These are phyloP conservation scores for Chaetodon trifascialis DNA, from an alignment of 2,113 vertebrate genomes.

Conservation along the genomic window DNA sequence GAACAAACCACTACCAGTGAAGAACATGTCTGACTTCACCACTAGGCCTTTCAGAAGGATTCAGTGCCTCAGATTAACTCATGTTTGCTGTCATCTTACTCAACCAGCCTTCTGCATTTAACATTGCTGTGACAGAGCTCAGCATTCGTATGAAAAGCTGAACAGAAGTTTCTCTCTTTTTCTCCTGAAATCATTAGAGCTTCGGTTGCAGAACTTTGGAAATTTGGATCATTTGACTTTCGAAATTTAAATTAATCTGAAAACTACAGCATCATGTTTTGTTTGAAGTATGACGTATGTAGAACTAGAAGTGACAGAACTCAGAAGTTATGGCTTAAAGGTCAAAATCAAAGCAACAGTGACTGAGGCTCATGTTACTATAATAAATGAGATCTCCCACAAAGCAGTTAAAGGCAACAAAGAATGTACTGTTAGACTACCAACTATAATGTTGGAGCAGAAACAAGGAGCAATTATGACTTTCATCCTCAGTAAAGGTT, in stretches of 20 bases:
- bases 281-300: neutral
- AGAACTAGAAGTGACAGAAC: no score
- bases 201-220: no score
- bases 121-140: no score
- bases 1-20: neutral
- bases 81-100: neutral
- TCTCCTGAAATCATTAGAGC: no score
- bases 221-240: neutral
- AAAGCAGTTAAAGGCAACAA: neutral
- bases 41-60: neutral
- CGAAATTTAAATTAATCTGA: neutral
- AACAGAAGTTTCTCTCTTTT: no score
- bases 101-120: neutral
- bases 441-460: neutral
- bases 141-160: no score
- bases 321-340: no score
- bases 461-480: neutral
- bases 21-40: neutral
- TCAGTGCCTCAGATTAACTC: neutral
- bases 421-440: neutral
- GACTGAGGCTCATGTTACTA: neutral
- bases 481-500: neutral
- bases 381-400: neutral
- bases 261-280: neutral
- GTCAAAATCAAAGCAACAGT: no score